Evolutionary conservation across 1,140 invertebrate species (phyloP), one percentile per base, ranked within the genome.

Genomic region (Vollenhovia emeryi): DNA sequence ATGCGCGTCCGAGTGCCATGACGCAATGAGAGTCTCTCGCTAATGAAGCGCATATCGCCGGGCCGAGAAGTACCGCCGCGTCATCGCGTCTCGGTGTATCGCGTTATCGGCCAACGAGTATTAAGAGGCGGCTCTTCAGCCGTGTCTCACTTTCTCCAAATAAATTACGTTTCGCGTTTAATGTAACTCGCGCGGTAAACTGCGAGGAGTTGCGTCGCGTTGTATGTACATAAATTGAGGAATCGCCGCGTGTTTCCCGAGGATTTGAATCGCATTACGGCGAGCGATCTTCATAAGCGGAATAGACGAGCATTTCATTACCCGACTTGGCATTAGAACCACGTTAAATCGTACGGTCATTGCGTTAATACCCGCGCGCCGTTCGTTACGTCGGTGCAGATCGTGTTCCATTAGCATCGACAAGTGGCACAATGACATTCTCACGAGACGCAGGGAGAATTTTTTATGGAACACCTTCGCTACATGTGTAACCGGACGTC

Each of bases 1-100:
- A 21, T 27, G 60, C 18, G 48, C 48, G 48, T n/a, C 9, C 9
- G 24, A 18, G 50, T 13, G 15, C 18, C 13, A 62, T 88, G 66
- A 88, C 87, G 85, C 71, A 86, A 84, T 33, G 15, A 24, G 68
- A 75, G 59, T 82, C 68, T 82, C 68, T 68, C 33, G 18, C 6
- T 52, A 24, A 48, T 30, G 52, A 15, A 24, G 30, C 43, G 30
- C 50, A n/a, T 57, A 64, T 43, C 48, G 45, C 40, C 3, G 43
- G 3, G 11, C 57, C 2, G 45, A 5, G 18, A 68, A 88, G 30
- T 52, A 86, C 59, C 62, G 55, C 59, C 62, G 55, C 83, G 43
- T 87, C 80, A 80, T 84, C 75, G 52, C 50, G 55, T 66, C 48
- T 73, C 9, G 13, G 3, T n/a, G n/a, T 59, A 60, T 27, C 24